These are phyloP conservation scores for Panagrolaimus sp. DNA, from an alignment of 1,140 invertebrate species.

Conservation along the genomic window DNA sequence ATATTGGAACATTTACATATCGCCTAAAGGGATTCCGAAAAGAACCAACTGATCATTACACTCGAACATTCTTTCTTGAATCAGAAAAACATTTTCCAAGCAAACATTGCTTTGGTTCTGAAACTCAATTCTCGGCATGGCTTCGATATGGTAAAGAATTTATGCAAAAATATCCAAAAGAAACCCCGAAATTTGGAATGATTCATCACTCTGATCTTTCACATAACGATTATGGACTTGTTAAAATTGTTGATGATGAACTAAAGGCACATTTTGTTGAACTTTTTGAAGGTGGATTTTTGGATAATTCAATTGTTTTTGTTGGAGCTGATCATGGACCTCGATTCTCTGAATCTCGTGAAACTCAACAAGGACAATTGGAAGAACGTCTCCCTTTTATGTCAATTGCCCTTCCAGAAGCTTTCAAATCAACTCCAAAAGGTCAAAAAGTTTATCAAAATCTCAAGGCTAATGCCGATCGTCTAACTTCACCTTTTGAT, in stretches of 20 bases:
- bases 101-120: slow-evolving; percentile 44
- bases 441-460: slow-evolving; percentile 61
- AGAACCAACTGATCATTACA: slow-evolving; percentile 83
- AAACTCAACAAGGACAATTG: slow-evolving; percentile 72
- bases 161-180: slow-evolving; percentile 65
- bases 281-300: slow-evolving; percentile 60
- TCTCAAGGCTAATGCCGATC: slow-evolving; percentile 68
- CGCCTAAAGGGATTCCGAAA: slow-evolving; percentile 74
- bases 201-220: slow-evolving; percentile 82
- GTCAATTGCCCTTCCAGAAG: slow-evolving; percentile 71
- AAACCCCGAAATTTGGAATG: slow-evolving; percentile 75
- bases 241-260: slow-evolving; percentile 71
- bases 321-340: slow-evolving; percentile 48
- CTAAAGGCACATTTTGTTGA: slow-evolving; percentile 65
- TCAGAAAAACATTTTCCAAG: slow-evolving; percentile 67
- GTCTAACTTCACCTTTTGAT: slow-evolving; percentile 75
- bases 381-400: slow-evolving; percentile 82
- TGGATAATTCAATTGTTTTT: slow-evolving; percentile 73
- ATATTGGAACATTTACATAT: slow-evolving; percentile 63
- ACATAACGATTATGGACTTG: slow-evolving; percentile 75
- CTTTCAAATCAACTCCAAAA: slow-evolving; percentile 63
- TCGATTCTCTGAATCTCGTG: slow-evolving; percentile 70
- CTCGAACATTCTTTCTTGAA: slow-evolving; percentile 73
- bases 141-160: slow-evolving; percentile 68
- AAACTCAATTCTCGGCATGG: slow-evolving; percentile 63